Base-by-base conservation (phyloP, 2,888 invertebrate genomes). In the Drosophila ochracea region DNA sequence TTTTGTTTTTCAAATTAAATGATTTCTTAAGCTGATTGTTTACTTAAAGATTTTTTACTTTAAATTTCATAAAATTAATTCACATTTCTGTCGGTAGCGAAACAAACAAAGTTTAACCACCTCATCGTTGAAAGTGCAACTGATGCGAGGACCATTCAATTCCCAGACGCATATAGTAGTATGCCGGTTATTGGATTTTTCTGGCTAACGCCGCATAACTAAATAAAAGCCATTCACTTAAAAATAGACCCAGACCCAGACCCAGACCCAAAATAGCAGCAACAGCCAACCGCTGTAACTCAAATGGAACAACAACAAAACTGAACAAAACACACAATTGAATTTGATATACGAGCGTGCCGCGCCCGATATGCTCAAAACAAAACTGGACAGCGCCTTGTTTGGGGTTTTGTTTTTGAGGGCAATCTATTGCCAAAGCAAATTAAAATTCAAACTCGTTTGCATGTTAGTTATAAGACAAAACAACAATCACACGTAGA, bases 381-480 rank as follows among this genome's bases (percentile, higher is more conserved):
- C 50, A 65, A 68, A 80, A 80, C 59, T 57, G 58, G 41, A 54
- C 63, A 49, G 37, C 33, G 43, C 53, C 41, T 33, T 66, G 74
- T 60, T 74, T 70, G 57, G 28, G 39, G 28, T 55, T 59, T 62
- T 77, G 50, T 58, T 64, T 53, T 60, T 25, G 61, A 30, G 35
- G 68, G 63, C 66, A 74, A 74, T 73, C 58, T 71, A 75, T 75
- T 74, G 77, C 69, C 71, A 78, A 79, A 70, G 77, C 68, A 88
- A 85, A 85, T 79, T 83, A 80, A 88, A 85, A 89, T 86, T 81
- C 83, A 82, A 89, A 90, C 77, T 76, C 80, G 73, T 73, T 76
- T 74, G 73, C 67, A 72, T 84, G 67, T 67, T 81, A 59, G 75
- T 55, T 62, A 59, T 30, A 60, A 60, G 52, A 47, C 47, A 63